A percentile compares a stretch with the other conserved stretches of the same genome.
Conservation (phyloP, 1,140 invertebrate species). For the Drosophila parvula region DNA sequence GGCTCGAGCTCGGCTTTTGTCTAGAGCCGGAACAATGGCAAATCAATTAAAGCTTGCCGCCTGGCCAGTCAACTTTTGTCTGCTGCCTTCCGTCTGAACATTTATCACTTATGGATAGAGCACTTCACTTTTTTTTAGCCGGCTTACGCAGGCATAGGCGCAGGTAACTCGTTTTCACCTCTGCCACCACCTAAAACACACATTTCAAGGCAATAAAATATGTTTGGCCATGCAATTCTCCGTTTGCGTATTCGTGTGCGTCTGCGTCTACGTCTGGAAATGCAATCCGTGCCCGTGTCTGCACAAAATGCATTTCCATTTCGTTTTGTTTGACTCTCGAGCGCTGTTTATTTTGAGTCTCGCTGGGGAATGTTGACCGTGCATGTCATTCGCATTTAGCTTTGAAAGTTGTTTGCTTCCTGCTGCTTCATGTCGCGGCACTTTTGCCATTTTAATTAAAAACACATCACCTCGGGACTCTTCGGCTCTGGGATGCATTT, state of each 20-base stretch:
- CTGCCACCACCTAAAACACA: constrained; percentile 52
- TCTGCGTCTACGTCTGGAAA: constrained; percentile 15
- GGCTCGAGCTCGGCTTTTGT: constrained; percentile 37
- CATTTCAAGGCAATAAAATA: constrained; percentile 76
- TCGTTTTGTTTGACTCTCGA: constrained; percentile 46
- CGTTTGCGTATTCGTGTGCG: constrained; percentile 6
- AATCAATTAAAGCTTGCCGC: constrained; percentile 69
- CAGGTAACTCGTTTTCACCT: constrained; percentile 65
- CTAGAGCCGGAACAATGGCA: constrained; percentile 52
- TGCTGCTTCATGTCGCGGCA: constrained; percentile 43
- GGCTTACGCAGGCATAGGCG: constrained; percentile 48
- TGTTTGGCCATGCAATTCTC: constrained; percentile 45
- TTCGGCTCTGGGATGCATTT: constrained; percentile 2
- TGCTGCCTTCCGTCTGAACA: constrained; percentile 40
- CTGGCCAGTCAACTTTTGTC: constrained; percentile 43
- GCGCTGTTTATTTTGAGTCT: constrained; percentile 41
- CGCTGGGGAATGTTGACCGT: constrained; percentile 64
- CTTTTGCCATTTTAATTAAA: constrained; percentile 59
- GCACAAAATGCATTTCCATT: constrained; percentile 69
- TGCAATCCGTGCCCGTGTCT: constrained; percentile 54
- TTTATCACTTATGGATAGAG: constrained; percentile 46
- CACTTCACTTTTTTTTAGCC: constrained; percentile 23
- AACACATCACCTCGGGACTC: constrained; percentile 44
- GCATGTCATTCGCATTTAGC: constrained; percentile 70
- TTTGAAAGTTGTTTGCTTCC: constrained; percentile 81